These are phyloP conservation scores for Araneus ventricosus DNA, from an alignment of 1,140 invertebrate species.

Conservation along the genomic window DNA sequence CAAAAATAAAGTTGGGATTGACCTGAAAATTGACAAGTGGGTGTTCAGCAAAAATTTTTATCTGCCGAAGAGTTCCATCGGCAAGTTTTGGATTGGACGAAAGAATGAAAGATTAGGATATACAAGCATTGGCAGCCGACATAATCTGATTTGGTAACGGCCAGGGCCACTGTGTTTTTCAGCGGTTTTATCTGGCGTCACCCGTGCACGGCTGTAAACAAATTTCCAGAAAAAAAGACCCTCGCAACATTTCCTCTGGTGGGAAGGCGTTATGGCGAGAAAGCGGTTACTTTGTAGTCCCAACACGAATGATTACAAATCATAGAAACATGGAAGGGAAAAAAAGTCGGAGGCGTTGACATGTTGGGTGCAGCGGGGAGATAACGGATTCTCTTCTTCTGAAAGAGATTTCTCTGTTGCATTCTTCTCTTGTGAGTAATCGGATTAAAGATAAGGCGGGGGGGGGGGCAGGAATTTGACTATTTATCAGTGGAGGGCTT, in stretches of 20 bases:
- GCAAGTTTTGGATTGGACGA: too few relatives aligned
- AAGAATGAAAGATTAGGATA: too few relatives aligned
- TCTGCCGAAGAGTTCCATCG: too few relatives aligned
- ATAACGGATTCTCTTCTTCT: neutral
- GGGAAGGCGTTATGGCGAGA: neutral
- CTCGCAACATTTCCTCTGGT: neutral
- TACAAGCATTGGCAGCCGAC: too few relatives aligned
- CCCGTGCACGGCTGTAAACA: neutral
- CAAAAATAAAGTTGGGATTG: too few relatives aligned
- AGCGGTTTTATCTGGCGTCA: neutral
- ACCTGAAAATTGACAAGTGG: too few relatives aligned
- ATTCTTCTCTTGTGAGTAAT: neutral
- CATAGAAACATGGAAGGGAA: neutral
- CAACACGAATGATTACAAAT: neutral
- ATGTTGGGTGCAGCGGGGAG: neutral
- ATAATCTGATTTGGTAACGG: neutral
- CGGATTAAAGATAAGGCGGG: neutral
- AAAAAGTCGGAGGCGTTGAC: neutral
- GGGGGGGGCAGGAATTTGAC: neutral
- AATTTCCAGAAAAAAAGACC: neutral
- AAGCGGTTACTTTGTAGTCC: neutral
- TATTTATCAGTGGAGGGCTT: neutral
- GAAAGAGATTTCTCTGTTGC: neutral
- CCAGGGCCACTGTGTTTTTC: neutral
- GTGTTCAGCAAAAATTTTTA: too few relatives aligned